These are phyloP conservation scores for Pygocentrus nattereri DNA, from an alignment of 2,797 vertebrate genomes.

Conservation along the genomic window DNA sequence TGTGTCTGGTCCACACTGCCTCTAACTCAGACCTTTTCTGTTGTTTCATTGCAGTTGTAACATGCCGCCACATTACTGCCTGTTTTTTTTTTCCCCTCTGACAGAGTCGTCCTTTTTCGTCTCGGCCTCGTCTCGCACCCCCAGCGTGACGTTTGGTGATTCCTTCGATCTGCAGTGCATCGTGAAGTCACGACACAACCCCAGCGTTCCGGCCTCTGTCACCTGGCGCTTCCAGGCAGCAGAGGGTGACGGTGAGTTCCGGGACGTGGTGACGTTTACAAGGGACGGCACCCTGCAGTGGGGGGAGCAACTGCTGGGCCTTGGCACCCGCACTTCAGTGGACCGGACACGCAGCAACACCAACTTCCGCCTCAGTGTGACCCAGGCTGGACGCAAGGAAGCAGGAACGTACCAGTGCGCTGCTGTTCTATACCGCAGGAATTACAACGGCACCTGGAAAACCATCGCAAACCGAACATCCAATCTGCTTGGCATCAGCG, in stretches of 20 bases:
- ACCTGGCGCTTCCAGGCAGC: conserved; percentile 94
- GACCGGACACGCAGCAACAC: conserved; percentile 93
- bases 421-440: conserved; percentile 90
- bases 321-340: conserved; percentile 91
- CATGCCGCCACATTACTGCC: background rate
- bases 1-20: background rate
- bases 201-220: conserved; percentile 89
- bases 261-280: conserved; percentile 94
- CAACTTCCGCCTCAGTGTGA: conserved; percentile 93
- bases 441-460: conserved; percentile 91
- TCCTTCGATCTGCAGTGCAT: conserved; percentile 96
- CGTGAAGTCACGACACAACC: conserved; percentile 93
- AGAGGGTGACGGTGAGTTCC: conserved; percentile 74
- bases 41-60: background rate
- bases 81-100: background rate
- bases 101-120: conserved; percentile 92
- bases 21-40: no score
- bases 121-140: conserved; percentile 94
- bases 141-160: conserved; percentile 90
- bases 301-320: conserved; percentile 85
- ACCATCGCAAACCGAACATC: conserved; percentile 91
- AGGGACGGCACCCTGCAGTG: conserved; percentile 93
- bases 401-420: conserved; percentile 96
- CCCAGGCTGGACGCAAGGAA: conserved; percentile 89
- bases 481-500: conserved; percentile 94